Evolutionary conservation across 35 echinoderm and acorn worm genomes (phyloP).

Genomic region (Eucidaris tribuloides): DNA sequence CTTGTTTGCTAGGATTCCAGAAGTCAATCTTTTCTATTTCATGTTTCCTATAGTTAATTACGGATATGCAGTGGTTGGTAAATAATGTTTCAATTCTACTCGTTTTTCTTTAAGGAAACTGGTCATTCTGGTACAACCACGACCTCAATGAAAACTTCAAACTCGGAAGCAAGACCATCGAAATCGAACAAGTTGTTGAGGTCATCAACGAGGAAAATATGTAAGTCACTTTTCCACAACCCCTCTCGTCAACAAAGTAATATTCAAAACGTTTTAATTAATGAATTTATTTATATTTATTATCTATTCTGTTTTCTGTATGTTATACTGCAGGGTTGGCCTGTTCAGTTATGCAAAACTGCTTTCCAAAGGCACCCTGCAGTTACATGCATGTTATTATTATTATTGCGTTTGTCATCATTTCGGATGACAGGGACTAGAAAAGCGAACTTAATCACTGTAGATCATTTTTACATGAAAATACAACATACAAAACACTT

Average conservation of each 20-base stretch:
- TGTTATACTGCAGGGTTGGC: no score
- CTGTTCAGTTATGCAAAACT: no score
- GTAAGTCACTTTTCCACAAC: neutral
- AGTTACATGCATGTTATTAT: no score
- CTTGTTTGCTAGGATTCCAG: no score
- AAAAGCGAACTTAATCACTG: no score
- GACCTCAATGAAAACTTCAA: conserved; percentile 20
- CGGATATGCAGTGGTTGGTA: neutral
- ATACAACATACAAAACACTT: no score
- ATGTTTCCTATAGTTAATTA: neutral
- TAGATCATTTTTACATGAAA: no score
- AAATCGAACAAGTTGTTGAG: neutral
- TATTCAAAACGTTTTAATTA: neutral
- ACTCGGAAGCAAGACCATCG: neutral
- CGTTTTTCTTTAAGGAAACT: neutral
- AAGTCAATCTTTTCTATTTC: neutral
- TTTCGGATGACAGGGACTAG: no score
- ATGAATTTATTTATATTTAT: neutral
- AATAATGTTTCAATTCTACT: neutral
- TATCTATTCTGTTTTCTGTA: no score
- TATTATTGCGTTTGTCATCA: no score
- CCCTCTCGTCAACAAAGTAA: neutral
- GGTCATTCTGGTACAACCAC: conserved; percentile 53
- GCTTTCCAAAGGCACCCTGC: no score
- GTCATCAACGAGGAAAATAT: neutral